Evolutionary conservation across 2,113 vertebrate genomes (phyloP), one percentile per base, ranked within the genome.

Genomic region (Paralichthys olivaceus): DNA sequence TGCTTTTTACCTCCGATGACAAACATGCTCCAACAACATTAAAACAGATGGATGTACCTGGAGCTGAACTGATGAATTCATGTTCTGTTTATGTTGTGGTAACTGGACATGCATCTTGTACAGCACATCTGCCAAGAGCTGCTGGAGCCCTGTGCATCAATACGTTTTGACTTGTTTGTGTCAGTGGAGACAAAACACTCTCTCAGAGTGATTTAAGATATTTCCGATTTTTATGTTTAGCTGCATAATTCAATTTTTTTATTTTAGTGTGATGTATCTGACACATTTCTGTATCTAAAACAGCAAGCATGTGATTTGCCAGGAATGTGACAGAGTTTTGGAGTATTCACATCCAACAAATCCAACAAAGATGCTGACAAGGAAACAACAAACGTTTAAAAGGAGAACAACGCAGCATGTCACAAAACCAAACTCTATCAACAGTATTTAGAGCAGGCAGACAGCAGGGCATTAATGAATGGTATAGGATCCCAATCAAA

Each of bases 1-100:
- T 40, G 60, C 26, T 32, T 63, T 49, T 22, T 51, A 20, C 26
- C 32, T 69, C 2, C 63, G 57, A 72, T 60, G 54, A 72, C 68
- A 67, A 29, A 3, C 5, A 13, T 12, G 13, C 43, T 51, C 5
- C 22, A 34, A 14, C 22, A 68, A 37, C 51, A 25, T 54, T 22
- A 23, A 61, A 14, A 14, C n/a, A 57, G 5, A 20, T 51, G n/a
- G 7, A 32, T 12, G 2, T 7, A 23, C 17, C 25, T 37, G 12
- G 17, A 7, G n/a, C 9, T 9, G 7, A 15, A 54, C 0, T 20
- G 19, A 64, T 1, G 3, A 20, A 40, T 23, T 32, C 7, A 32
- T 29, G 29, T 37, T 69, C 43, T 55, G 4, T 56, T 14, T 0
- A 25, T 40, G 23, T 12, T 17, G 1, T 14, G n/a, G 5, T 29